Base-by-base conservation (phyloP, 2,797 vertebrate species). In the Lophius americanus region DNA sequence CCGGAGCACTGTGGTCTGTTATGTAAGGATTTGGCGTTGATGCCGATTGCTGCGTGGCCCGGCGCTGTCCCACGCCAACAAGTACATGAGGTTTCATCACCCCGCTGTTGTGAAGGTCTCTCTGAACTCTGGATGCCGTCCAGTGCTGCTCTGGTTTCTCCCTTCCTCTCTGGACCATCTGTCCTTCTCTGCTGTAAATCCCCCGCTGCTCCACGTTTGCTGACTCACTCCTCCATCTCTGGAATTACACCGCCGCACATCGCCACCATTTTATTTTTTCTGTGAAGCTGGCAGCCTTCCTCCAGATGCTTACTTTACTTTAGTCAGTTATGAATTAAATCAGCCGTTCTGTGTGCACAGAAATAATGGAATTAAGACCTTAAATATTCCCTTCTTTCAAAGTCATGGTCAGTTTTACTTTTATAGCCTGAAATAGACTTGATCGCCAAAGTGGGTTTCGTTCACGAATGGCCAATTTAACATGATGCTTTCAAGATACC, bases 11-110 rank as follows among this genome's bases (percentile, higher is more conserved):
- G 75, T 54, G 76, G 75, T 60, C 51, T 51, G 78, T 89, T 89
- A 89, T 56, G 71, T 83, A 89, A 88, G 64, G 14, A 12, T 35
- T 51, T 82, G 78, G 81, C 82, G 66, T 74, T 35, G 77, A 60
- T 10, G 55, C 72, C 68, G 62, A 5, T 70, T 53, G 61, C 78
- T 75, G 72, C 64, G 52, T 73, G 76, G 81, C 81, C 80, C 48
- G 71, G 64, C 59, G 14, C 71, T 79, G 70, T 80, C 67, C 66
- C 51, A 1, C 54, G 85, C 87, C 84, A 83, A 55, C 52, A 38
- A 70, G 70, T 76, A 62, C 79, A 79, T 51, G 68, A 75, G 70
- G 78, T 86, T 82, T 86, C 73, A 71, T 81, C 84, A 82, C 77
- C 72, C 74, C 12, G 14, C 68, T 70, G 75, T 57, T 78, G 79